Evolutionary conservation across 2,797 vertebrate species (phyloP).

Genomic region (Sebastes minor): DNA sequence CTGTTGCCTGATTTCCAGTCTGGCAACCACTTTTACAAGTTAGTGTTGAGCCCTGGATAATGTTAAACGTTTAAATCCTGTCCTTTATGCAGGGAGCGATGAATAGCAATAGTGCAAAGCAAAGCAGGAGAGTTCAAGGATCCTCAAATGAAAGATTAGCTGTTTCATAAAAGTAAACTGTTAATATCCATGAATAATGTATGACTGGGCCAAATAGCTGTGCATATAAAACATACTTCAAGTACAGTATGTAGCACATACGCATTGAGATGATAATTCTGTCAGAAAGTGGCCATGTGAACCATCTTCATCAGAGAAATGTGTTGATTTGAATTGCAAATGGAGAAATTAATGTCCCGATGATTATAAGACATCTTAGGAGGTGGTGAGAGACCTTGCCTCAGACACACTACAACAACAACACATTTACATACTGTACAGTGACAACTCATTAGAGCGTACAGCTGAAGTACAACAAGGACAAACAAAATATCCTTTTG

Average conservation of each 20-base stretch:
- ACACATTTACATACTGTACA: conserved; percentile 33
- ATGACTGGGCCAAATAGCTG: neutral
- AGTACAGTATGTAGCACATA: neutral
- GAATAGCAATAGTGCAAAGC: neutral
- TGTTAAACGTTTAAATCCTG: neutral
- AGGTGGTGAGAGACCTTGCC: conserved; percentile 10
- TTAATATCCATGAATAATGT: neutral
- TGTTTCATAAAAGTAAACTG: neutral
- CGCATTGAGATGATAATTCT: neutral
- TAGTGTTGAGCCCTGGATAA: too few species aligned
- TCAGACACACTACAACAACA: conserved; percentile 9
- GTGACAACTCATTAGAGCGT: conserved; percentile 38
- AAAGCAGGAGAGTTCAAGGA: neutral
- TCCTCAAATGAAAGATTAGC: neutral
- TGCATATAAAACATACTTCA: neutral
- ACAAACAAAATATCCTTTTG: neutral
- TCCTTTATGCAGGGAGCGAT: neutral
- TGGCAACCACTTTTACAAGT: too few species aligned
- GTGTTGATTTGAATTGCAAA: conserved; percentile 30
- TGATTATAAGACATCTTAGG: conserved; percentile 17
- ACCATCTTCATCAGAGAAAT: conserved; percentile 2
- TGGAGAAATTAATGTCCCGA: neutral
- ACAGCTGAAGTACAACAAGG: conserved; percentile 33
- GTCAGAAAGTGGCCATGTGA: neutral
- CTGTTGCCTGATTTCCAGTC: too few species aligned